phyloP scores from a whole-genome alignment of 2,797 vertebrate species.

The Centropyge bicolor region DNA sequence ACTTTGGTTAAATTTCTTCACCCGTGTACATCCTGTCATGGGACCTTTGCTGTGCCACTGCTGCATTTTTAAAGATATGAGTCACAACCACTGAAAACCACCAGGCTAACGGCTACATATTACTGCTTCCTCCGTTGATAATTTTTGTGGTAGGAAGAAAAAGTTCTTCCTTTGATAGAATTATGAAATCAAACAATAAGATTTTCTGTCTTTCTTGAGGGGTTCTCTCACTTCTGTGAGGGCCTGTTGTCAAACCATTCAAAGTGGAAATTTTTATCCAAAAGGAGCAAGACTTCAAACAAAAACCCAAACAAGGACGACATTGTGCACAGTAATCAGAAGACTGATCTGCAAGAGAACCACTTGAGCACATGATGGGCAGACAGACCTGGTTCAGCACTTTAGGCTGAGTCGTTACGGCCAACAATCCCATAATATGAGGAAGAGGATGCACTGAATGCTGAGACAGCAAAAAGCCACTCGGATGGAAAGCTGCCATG shows the following conservation, averaged over 20 bases:
- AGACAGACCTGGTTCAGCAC: slow-evolving; percentile 53
- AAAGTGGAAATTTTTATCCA: not conserved
- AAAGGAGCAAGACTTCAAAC: not conserved
- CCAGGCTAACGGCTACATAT: not conserved
- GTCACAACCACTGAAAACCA: not conserved
- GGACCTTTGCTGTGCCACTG: not conserved
- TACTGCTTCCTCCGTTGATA: not conserved
- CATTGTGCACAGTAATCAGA: not conserved
- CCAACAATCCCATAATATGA: slow-evolving; percentile 22
- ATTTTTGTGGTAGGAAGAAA: not conserved
- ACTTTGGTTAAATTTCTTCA: not conserved
- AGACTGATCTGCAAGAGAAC: slow-evolving; percentile 7
- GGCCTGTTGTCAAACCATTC: not conserved
- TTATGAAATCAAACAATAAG: not conserved
- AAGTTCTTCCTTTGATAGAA: not conserved
- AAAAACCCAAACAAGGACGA: not conserved
- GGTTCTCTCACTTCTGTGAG: not conserved
- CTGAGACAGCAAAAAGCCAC: slow-evolving; percentile 67
- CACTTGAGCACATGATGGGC: slow-evolving; percentile 1
- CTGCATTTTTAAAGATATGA: not conserved
- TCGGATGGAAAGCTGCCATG: slow-evolving; percentile 33
- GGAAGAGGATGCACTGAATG: slow-evolving; percentile 35
- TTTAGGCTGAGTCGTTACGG: slow-evolving; percentile 51
- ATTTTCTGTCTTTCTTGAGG: not conserved
- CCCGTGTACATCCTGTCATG: not conserved